phyloP scores from a whole-genome alignment of 92 coral and sea anemone genomes.

The Zoanthus sansibaricus region DNA sequence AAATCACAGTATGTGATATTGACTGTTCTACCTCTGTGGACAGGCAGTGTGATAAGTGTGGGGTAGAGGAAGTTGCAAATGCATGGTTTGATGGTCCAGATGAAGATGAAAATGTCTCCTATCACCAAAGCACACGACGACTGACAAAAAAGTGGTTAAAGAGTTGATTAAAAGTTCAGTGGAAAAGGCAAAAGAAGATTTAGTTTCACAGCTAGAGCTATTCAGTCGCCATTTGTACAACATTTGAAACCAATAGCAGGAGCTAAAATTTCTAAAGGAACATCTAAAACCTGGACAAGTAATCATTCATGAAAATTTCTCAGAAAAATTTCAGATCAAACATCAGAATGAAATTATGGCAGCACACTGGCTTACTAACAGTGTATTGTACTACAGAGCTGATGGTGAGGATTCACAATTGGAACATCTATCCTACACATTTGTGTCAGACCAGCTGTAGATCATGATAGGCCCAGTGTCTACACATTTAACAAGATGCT shows the following conservation, averaged over 20 bases:
- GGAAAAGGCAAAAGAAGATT: slow-evolving; percentile 10
- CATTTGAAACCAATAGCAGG: slow-evolving; percentile 6
- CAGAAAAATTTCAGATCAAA: slow-evolving; percentile 22
- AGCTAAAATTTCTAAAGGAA: background rate
- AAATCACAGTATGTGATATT: slow-evolving; percentile 60
- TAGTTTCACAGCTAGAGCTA: slow-evolving; percentile 18
- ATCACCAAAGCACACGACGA: no score
- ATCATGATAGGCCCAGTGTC: slow-evolving; percentile 17
- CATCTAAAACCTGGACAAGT: slow-evolving; percentile 9
- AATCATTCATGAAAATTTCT: slow-evolving; percentile 15
- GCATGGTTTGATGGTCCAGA: no score
- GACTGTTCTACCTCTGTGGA: slow-evolving; percentile 24
- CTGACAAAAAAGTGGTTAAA: background rate
- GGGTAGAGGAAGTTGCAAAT: no score
- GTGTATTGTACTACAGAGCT: background rate
- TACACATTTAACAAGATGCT: slow-evolving; percentile 34
- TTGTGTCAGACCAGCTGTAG: slow-evolving; percentile 20
- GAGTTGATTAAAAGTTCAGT: slow-evolving; percentile 6
- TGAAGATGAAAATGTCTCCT: no score
- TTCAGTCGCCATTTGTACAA: slow-evolving; percentile 31
- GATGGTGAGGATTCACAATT: background rate
- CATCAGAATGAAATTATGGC: slow-evolving; percentile 37
- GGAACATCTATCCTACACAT: slow-evolving; percentile 9
- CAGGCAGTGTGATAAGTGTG: no score
- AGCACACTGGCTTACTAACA: slow-evolving; percentile 22